Evolutionary conservation across 2,113 vertebrate genomes (phyloP).

Genomic region (Chaetura pelagica): DNA sequence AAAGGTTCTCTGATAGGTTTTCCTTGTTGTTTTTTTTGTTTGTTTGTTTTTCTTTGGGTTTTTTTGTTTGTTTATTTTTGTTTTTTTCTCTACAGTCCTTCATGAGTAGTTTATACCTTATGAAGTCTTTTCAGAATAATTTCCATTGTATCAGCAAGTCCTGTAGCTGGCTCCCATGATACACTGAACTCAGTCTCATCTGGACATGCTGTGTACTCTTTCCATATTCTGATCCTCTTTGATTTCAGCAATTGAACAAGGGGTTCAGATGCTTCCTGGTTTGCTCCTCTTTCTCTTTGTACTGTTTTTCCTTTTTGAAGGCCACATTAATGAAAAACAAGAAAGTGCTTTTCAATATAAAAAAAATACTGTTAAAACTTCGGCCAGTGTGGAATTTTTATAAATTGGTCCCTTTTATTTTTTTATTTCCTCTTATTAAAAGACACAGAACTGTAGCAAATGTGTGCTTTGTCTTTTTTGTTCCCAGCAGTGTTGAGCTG

Average conservation of each 20-base stretch:
- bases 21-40: neutral
- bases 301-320: neutral
- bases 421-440: neutral
- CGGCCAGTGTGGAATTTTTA: neutral
- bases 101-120: neutral
- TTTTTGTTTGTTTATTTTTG: too few relatives aligned
- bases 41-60: too few relatives aligned
- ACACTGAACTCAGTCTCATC: constrained; percentile 17
- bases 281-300: neutral
- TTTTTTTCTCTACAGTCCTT: neutral
- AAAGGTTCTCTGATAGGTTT: neutral
- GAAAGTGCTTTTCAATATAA: neutral
- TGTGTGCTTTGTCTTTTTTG: neutral
- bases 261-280: neutral
- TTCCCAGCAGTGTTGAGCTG: neutral
- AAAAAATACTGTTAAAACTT: neutral
- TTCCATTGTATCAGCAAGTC: constrained; percentile 6
- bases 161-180: neutral
- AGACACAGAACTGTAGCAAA: neutral
- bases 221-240: constrained; percentile 30
- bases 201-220: constrained; percentile 39
- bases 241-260: constrained; percentile 17
- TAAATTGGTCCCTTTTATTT: neutral
- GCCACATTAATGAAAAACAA: constrained; percentile 25
- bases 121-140: neutral